Evolutionary conservation across 2,888 invertebrate genomes (phyloP).

Genomic region (Autographa pulchrina): DNA sequence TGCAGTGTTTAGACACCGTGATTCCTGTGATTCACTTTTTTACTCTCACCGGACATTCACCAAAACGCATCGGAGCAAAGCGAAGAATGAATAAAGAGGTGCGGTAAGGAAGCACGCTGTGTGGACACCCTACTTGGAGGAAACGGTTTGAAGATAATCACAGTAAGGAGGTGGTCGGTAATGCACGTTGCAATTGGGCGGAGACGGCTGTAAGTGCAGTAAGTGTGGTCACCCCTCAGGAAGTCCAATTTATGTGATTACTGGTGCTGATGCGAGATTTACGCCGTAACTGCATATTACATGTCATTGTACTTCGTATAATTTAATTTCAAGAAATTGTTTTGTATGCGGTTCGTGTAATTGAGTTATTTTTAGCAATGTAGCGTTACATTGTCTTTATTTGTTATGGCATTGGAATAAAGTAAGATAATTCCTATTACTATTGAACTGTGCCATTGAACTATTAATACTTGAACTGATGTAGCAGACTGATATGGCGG

Average conservation of each 20-base stretch:
- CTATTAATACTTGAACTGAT: too few species aligned
- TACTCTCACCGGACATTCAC: constrained; percentile 86
- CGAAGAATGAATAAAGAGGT: constrained; percentile 87
- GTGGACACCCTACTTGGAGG: constrained; percentile 81
- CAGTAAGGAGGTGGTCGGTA: constrained; percentile 64
- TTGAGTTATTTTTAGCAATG: constrained; percentile 40
- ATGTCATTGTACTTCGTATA: constrained; percentile 55
- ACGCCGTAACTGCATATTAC: constrained; percentile 56
- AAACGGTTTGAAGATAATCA: constrained; percentile 73
- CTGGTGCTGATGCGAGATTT: constrained; percentile 62
- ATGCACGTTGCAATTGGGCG: constrained; percentile 66
- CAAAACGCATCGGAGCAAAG: constrained; percentile 81
- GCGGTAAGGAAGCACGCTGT: constrained; percentile 85
- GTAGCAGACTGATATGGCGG: too few species aligned
- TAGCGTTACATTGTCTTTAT: background rate
- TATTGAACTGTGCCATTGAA: too few species aligned
- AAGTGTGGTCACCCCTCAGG: constrained; percentile 80
- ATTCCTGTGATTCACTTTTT: constrained; percentile 87
- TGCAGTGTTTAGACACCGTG: constrained; percentile 81
- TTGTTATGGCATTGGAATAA: background rate
- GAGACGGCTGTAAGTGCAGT: constrained; percentile 77
- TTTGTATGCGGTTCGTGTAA: constrained; percentile 25
- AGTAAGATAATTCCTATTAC: too few species aligned
- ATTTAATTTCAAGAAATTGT: constrained; percentile 53
- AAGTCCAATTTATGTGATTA: constrained; percentile 73